phyloP scores from a whole-genome alignment of 2,888 invertebrate genomes.

The Steinernema hermaphroditum region DNA sequence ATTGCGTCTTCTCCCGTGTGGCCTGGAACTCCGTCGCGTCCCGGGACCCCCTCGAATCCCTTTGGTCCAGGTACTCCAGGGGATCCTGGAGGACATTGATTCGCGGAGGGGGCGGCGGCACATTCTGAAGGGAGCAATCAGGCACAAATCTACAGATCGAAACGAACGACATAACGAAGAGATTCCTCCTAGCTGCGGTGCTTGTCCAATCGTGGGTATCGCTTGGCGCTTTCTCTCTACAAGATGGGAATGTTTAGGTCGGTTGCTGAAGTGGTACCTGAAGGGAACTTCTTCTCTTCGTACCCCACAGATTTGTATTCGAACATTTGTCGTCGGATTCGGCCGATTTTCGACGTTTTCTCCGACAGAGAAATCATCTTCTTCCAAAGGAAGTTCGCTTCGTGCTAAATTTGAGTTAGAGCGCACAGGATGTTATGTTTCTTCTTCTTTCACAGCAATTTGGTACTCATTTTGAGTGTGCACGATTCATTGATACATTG shows the following conservation, averaged over 20 bases:
- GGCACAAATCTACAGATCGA: not conserved
- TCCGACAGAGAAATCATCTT: not conserved
- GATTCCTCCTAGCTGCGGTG: not conserved
- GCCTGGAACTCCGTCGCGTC: not conserved
- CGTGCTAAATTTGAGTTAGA: not conserved
- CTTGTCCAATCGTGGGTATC: too few relatives aligned
- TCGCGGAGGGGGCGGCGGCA: not conserved
- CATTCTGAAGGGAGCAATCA: not conserved
- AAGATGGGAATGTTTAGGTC: not conserved
- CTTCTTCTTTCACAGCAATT: too few relatives aligned
- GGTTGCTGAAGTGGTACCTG: too few relatives aligned
- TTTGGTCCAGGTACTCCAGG: not conserved
- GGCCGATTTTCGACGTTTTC: conserved; percentile 4
- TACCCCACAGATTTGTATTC: conserved; percentile 12
- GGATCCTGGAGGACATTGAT: conserved; percentile 10
- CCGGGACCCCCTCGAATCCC: conserved; percentile 10
- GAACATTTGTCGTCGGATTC: not conserved
- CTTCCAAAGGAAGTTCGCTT: not conserved
- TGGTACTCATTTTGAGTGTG: not conserved
- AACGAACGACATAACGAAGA: not conserved
- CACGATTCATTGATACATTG: too few relatives aligned
- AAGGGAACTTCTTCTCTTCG: conserved; percentile 16
- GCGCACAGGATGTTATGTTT: too few relatives aligned
- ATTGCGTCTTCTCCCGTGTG: not conserved
- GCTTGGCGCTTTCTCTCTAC: too few relatives aligned